Percentiles rank a stretch among this genome's conserved stretches.
Conservation (phyloP, 2,888 invertebrate genomes). For the Cremastinae sp. region DNA sequence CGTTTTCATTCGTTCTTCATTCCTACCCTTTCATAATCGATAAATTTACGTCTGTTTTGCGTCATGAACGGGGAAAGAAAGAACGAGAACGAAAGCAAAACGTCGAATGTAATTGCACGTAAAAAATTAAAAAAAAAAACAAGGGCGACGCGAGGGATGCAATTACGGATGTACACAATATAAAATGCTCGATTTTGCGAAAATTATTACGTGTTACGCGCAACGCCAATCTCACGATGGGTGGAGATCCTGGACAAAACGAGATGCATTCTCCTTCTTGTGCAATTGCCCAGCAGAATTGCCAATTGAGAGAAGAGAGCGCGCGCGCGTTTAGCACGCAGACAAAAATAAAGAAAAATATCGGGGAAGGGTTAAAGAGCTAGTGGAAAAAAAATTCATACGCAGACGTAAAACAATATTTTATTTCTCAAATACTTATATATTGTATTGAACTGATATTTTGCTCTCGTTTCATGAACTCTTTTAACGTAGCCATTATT, state of each 20-base stretch:
- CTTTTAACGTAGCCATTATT: too few relatives aligned
- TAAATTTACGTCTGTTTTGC: conserved; percentile 32
- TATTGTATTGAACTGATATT: too few relatives aligned
- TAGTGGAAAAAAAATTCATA: conserved; percentile 9
- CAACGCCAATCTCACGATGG: conserved; percentile 18
- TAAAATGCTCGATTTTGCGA: conserved; percentile 33
- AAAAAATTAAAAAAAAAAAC: conserved; percentile 8
- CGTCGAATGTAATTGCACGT: too few relatives aligned
- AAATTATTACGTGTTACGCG: conserved; percentile 11
- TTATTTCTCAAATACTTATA: too few relatives aligned
- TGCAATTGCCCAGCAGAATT: conserved; percentile 13
- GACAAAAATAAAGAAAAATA: not conserved
- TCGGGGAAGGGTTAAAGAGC: not conserved
- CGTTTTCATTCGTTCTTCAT: not conserved
- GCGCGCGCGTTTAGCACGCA: not conserved
- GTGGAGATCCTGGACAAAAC: conserved; percentile 3
- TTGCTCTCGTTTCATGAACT: too few relatives aligned
- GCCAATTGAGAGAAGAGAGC: conserved; percentile 5
- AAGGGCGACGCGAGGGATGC: not conserved
- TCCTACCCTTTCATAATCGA: conserved; percentile 36
- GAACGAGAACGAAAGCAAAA: too few relatives aligned
- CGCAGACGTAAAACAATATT: not conserved
- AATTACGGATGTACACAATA: conserved; percentile 11
- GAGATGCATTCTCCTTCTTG: conserved; percentile 11
- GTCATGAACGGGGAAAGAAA: not conserved